Conservation (phyloP, 1,140 invertebrate species). For the Oedothorax gibbosus region DNA sequence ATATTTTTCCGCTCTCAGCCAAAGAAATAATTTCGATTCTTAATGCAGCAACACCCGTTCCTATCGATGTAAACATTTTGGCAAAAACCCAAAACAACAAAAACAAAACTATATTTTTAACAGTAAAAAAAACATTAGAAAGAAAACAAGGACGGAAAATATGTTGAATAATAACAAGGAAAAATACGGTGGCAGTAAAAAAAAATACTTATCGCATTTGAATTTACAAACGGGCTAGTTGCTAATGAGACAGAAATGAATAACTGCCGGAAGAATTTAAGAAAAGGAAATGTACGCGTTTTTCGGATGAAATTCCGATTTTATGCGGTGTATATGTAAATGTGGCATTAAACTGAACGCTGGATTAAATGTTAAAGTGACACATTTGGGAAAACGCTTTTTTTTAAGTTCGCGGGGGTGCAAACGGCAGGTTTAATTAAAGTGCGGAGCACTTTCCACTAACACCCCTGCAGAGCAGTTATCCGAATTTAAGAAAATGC, state of each 20-base stretch:
- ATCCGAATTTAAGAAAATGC: no score
- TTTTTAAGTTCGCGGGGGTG: no score
- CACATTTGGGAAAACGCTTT: no score
- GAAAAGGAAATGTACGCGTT: neutral
- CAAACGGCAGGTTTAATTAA: no score
- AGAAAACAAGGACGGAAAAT: slow-evolving; percentile 14
- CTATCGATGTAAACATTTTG: slow-evolving; percentile 45
- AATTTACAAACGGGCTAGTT: slow-evolving; percentile 35
- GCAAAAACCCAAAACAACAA: slow-evolving; percentile 23
- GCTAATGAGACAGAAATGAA: slow-evolving; percentile 40
- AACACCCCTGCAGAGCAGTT: no score
- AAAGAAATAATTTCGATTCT: slow-evolving; percentile 39
- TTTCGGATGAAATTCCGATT: slow-evolving; percentile 33
- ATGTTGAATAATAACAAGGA: slow-evolving; percentile 37
- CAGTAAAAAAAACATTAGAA: neutral
- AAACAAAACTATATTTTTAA: slow-evolving; percentile 21
- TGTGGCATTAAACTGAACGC: slow-evolving; percentile 16
- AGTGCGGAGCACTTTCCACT: no score
- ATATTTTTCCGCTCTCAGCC: slow-evolving; percentile 6
- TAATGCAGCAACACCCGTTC: slow-evolving; percentile 28
- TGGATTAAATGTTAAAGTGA: neutral
- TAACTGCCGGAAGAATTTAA: neutral
- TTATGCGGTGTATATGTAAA: slow-evolving; percentile 11
- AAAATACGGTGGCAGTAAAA: neutral
- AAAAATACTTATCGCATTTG: slow-evolving; percentile 50